A percentile compares a stretch with the other conserved stretches of the same genome.
These are phyloP conservation scores for Mythimna pallens DNA, from an alignment of 2,888 invertebrate species.

Conservation along the genomic window DNA sequence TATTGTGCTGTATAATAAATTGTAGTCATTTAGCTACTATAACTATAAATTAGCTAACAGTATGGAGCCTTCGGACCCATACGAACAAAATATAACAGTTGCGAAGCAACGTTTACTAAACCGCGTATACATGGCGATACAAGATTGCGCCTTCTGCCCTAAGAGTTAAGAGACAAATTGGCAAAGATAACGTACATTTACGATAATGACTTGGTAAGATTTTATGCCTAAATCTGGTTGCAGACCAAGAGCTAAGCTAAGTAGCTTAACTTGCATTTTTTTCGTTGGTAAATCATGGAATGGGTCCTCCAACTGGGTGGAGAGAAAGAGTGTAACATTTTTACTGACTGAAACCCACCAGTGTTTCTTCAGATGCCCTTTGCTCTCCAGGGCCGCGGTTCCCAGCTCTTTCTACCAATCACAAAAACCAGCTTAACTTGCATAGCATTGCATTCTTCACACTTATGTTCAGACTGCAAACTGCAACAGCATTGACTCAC, in stretches of 20 bases:
- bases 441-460: too few relatives aligned
- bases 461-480: too few relatives aligned
- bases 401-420: too few relatives aligned
- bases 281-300: too few relatives aligned
- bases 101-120: slow-evolving; percentile 51
- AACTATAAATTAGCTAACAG: slow-evolving; percentile 67
- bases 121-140: slow-evolving; percentile 55
- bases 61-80: slow-evolving; percentile 59
- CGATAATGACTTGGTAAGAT: not conserved
- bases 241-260: not conserved
- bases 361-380: too few relatives aligned
- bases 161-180: slow-evolving; percentile 35
- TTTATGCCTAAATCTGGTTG: not conserved
- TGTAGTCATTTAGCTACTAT: slow-evolving; percentile 61
- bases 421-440: too few relatives aligned
- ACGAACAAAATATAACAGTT: slow-evolving; percentile 51
- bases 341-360: too few relatives aligned
- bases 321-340: too few relatives aligned
- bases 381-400: too few relatives aligned
- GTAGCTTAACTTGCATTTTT: not conserved
- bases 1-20: slow-evolving; percentile 47
- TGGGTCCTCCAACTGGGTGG: too few relatives aligned
- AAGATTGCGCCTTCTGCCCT: slow-evolving; percentile 25
- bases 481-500: too few relatives aligned
- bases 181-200: slow-evolving; percentile 40